Evolutionary conservation across 2,797 vertebrate genomes (phyloP).

Genomic region (Tapera naevia): DNA sequence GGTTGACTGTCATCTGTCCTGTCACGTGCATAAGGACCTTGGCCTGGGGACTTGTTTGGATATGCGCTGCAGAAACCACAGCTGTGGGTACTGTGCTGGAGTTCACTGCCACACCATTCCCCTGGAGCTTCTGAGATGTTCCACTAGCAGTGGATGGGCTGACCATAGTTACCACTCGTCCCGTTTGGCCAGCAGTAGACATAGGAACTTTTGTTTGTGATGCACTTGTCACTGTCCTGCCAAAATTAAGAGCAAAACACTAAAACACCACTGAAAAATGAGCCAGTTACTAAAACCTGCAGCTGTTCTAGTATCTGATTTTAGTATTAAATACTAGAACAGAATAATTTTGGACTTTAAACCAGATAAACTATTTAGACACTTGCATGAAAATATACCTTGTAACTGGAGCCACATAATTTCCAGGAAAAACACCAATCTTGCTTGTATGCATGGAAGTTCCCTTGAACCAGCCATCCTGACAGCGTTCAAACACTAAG

Average conservation of each 20-base stretch:
- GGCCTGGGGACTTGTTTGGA: constrained; percentile 89
- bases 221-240: constrained; percentile 84
- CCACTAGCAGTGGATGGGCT: constrained; percentile 81
- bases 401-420: constrained; percentile 97
- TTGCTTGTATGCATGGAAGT: constrained; percentile 98
- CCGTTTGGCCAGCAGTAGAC: constrained; percentile 84
- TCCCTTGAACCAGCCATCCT: constrained; percentile 99
- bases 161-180: constrained; percentile 86
- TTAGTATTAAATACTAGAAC: constrained; percentile 1
- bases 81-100: constrained; percentile 79
- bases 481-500: constrained; percentile 95
- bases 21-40: constrained; percentile 91
- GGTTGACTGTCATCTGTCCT: constrained; percentile 97
- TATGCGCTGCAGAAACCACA: constrained; percentile 85
- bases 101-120: constrained; percentile 78
- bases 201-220: constrained; percentile 88
- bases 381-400: constrained; percentile 78
- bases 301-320: constrained; percentile 17
- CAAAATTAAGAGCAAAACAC: constrained; percentile 52
- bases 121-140: constrained; percentile 80
- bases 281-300: neutral
- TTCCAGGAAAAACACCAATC: constrained; percentile 97
- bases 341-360: constrained; percentile 21
- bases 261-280: neutral
- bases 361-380: constrained; percentile 34